Evolutionary conservation across 2,888 invertebrate species (phyloP), one percentile per base, ranked within the genome.

Genomic region (Lochmaea capreae): DNA sequence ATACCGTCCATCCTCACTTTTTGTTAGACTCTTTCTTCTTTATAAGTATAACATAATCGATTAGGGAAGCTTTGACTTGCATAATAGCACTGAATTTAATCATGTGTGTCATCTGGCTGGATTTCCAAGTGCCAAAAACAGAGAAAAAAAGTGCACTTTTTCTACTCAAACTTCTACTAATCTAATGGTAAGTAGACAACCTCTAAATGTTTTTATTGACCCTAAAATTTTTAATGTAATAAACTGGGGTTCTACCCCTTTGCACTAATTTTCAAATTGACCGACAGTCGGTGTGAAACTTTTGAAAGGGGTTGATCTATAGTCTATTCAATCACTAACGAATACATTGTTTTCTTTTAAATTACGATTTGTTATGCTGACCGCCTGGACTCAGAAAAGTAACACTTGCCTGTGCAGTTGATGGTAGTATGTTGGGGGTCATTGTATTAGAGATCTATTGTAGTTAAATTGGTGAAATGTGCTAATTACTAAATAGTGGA

Each of bases 351-450:
- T 52, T 52, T n/a, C 52, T 14, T 52, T 52, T 2, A n/a, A n/a
- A 52, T 52, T 52, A 52, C 52, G 52, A 52, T 52, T 52, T 52
- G 52, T 52, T 52, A 52, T 52, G n/a, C n/a, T 52, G 52, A 52
- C 52, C 52, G 2, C n/a, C 3, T 8, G n/a, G 52, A 11, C 3
- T n/a, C n/a, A 6, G 52, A 52, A 52, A 52, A 52, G 16, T 52
- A 52, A 52, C 52, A 52, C 52, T 52, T 52, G 52, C n/a, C 52
- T 6, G 5, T 16, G n/a, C 52, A n/a, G 52, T n/a, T 52, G n/a
- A 14, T 14, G 8, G 2, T n/a, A 52, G 33, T 33, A 33, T 5
- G 33, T 33, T 33, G 14, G 4, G n/a, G n/a, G 1, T n/a, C 16
- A 52, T 52, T 52, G 43, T 46, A 46, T 46, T 46, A 46, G 43